Base-by-base conservation (phyloP, 2,888 invertebrate species). In the Ernsta delagoae region DNA sequence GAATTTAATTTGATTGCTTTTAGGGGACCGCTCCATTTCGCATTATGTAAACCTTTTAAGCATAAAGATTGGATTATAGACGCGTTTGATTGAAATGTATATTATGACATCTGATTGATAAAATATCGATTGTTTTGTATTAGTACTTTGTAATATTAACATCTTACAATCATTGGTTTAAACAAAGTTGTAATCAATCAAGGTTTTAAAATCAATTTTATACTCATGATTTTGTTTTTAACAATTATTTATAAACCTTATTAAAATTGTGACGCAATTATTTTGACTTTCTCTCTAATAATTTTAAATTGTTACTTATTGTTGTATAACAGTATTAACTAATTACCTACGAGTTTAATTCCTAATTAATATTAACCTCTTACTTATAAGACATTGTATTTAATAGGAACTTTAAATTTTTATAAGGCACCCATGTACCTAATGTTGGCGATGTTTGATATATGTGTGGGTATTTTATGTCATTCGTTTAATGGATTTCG, bases 1-100 rank as follows among this genome's bases (percentile, higher is more conserved):
- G 78, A 80, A 81, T 84, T 83, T 81, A 77, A 81, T 75, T 74
- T 73, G 72, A 75, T 76, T 74, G 74, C 81, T 78, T 79, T 78
- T 78, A 73, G 73, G 63, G 50, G 12, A 48, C 48, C 48, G 12
- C 24, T 24, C 24, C 24, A 3, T 24, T 24, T 24, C 24, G 24
- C 24, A 56, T 48, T 68, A 62, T 36, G 54, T 8, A 60, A 56
- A 57, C 56, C 61, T 67, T 67, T 68, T 36, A 62, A 56, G 57
- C 45, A 36, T 24, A 4, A 56, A 53, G 59, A 56, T 61, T 60
- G 53, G 9, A 56, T 41, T 43, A 43, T 31, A 64, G 12, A n/a
- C 12, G 12, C 48, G 48, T 48, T n/a, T n/a, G 12, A 48, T 48
- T 7, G 48, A 48, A 16, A 48, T 48, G 12, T 12, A 7, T 12